Conservation (phyloP, 2,888 invertebrate species). For the Caradrina clavipalpis region DNA sequence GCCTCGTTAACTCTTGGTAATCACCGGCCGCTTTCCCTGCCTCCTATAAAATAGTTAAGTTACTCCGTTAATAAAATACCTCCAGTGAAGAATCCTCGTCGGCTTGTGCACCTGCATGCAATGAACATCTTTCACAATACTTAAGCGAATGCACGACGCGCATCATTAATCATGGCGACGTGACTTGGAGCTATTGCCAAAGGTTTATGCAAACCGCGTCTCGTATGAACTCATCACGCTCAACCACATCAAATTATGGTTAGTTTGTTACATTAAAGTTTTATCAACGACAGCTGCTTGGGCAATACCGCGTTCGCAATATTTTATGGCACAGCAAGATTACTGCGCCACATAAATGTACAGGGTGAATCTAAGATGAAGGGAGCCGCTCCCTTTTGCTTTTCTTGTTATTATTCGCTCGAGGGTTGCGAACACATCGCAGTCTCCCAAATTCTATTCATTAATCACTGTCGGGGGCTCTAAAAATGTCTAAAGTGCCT, state of each 20-base stretch:
- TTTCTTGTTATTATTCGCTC: conserved; percentile 79
- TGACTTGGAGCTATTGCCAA: conserved; percentile 81
- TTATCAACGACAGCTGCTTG: conserved; percentile 78
- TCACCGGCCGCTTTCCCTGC: conserved; percentile 49
- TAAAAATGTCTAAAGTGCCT: conserved; percentile 87
- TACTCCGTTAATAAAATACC: conserved; percentile 59
- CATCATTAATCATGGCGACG: conserved; percentile 81
- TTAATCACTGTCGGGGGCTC: conserved; percentile 89
- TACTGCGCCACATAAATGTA: conserved; percentile 75
- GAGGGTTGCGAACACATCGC: conserved; percentile 75
- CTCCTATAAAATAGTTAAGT: conserved; percentile 57
- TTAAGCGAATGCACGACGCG: conserved; percentile 71
- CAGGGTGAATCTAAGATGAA: conserved; percentile 70
- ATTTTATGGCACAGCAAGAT: conserved; percentile 83
- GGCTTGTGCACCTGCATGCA: conserved; percentile 63
- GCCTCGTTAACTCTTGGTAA: conserved; percentile 55
- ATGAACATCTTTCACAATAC: conserved; percentile 76
- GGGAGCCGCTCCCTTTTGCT: conserved; percentile 79
- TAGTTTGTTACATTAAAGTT: conserved; percentile 72
- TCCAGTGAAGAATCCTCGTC: conserved; percentile 57
- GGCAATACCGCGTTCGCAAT: conserved; percentile 79
- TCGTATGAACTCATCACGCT: conserved; percentile 83
- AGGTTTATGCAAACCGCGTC: conserved; percentile 78
- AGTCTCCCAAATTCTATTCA: conserved; percentile 86
- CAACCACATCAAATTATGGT: conserved; percentile 81